phyloP scores from a whole-genome alignment of 2,888 invertebrate species.

The Lycophotia porphyrea region DNA sequence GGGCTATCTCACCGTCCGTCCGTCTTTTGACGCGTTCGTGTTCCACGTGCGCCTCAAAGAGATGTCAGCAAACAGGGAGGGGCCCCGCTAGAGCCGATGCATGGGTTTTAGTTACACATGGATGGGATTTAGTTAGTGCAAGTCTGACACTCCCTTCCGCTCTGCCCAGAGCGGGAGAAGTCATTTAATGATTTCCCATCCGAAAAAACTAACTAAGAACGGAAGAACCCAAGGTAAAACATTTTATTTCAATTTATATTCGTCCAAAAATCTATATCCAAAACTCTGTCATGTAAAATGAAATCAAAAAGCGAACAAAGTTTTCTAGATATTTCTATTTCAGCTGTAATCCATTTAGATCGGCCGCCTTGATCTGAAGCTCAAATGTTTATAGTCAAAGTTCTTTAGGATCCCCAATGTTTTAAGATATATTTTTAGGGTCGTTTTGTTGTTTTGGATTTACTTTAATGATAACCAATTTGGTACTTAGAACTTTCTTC shows the following conservation, averaged over 20 bases:
- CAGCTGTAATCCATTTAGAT: slow-evolving; percentile 42
- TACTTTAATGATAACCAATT: neutral
- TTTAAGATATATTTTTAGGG: slow-evolving; percentile 6
- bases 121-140: too few species aligned
- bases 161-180: too few species aligned
- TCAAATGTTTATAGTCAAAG: slow-evolving; percentile 14
- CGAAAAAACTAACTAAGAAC: too few species aligned
- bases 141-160: too few species aligned
- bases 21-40: too few species aligned
- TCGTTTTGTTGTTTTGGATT: slow-evolving; percentile 1
- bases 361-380: slow-evolving; percentile 16
- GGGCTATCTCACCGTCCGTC: too few species aligned
- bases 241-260: neutral
- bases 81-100: too few species aligned
- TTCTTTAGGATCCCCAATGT: neutral
- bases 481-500: neutral
- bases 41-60: too few species aligned
- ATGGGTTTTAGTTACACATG: too few species aligned
- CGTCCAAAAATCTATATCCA: neutral
- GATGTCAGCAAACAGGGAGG: too few species aligned
- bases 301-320: neutral
- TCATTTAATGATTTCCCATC: too few species aligned
- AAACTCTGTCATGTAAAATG: neutral
- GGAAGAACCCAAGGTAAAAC: neutral
- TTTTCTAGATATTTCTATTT: slow-evolving; percentile 14